These are phyloP conservation scores for Lapara coniferarum DNA, from an alignment of 2,888 invertebrate genomes.

Conservation along the genomic window DNA sequence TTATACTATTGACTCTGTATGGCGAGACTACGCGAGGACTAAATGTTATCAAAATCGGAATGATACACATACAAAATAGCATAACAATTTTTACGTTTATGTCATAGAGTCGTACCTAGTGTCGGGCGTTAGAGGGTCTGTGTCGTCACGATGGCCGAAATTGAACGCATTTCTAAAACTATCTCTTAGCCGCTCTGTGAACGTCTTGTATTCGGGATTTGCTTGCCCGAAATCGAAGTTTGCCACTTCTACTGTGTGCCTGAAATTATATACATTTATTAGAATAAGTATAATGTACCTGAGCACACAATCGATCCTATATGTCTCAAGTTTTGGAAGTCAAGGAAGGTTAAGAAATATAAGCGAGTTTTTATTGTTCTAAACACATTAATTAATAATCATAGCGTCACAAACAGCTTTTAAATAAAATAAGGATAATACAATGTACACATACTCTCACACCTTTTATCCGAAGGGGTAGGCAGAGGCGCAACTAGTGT, in stretches of 20 bases:
- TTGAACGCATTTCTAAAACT: conserved; percentile 84
- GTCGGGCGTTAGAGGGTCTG: conserved; percentile 69
- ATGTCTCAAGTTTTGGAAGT: too few relatives aligned
- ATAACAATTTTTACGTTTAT: conserved; percentile 46
- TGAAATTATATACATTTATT: conserved; percentile 53
- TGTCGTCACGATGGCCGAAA: conserved; percentile 66
- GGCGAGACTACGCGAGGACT: conserved; percentile 18
- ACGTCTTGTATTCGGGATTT: conserved; percentile 94
- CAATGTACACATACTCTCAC: too few relatives aligned
- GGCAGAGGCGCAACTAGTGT: too few relatives aligned
- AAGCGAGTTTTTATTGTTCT: too few relatives aligned
- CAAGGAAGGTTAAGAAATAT: too few relatives aligned
- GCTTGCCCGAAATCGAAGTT: conserved; percentile 95
- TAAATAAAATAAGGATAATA: too few relatives aligned
- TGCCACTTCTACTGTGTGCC: conserved; percentile 93
- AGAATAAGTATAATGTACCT: background rate
- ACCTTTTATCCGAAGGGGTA: too few relatives aligned
- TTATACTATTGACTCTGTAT: background rate
- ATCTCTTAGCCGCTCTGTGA: conserved; percentile 90
- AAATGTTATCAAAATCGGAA: conserved; percentile 29
- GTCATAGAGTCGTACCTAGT: conserved; percentile 84
- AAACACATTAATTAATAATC: too few relatives aligned
- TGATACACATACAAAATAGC: conserved; percentile 28
- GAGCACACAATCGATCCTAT: background rate
- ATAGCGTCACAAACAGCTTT: too few relatives aligned